Percentiles rank a stretch among this genome's conserved stretches.
These are phyloP conservation scores for Aphyosemion australe DNA, from an alignment of 2,113 vertebrate species.

Conservation along the genomic window DNA sequence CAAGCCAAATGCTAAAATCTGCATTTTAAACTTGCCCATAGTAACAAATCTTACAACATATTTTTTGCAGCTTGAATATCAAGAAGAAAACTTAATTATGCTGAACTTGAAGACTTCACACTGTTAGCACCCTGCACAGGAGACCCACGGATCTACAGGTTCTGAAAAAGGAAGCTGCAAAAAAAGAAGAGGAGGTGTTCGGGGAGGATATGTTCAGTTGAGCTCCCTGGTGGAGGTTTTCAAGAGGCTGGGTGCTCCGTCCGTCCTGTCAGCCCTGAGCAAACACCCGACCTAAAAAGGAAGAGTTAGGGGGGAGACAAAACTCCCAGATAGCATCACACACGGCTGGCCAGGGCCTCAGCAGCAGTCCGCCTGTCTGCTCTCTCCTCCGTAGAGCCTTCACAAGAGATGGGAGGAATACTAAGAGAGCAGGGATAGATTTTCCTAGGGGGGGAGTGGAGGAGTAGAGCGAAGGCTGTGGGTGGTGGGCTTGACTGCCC, in stretches of 20 bases:
- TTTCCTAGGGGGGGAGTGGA: conserved; percentile 69
- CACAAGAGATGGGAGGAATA: conserved; percentile 78
- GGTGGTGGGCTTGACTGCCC: conserved; percentile 68
- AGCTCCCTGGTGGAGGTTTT: conserved; percentile 69
- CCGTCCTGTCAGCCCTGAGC: conserved; percentile 73
- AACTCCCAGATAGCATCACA: conserved; percentile 71
- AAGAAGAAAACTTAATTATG: not conserved
- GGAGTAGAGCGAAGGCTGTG: conserved; percentile 49
- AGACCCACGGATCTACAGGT: conserved; percentile 27
- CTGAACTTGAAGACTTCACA: not conserved
- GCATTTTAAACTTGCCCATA: not conserved
- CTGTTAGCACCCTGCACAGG: conserved; percentile 2
- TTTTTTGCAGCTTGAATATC: not conserved
- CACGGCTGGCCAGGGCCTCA: conserved; percentile 70
- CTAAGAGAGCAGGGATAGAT: conserved; percentile 79
- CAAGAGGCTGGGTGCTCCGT: conserved; percentile 62
- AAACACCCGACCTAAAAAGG: conserved; percentile 68
- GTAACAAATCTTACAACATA: not conserved
- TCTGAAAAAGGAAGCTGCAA: not conserved
- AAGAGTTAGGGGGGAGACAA: conserved; percentile 31
- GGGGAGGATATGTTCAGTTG: conserved; percentile 54
- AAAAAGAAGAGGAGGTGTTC: conserved; percentile 16
- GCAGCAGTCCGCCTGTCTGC: conserved; percentile 74
- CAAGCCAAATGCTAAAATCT: not conserved
- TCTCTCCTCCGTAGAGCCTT: conserved; percentile 72